Percentiles rank a stretch among this genome's conserved stretches.
phyloP scores from a whole-genome alignment of 2,888 invertebrate species.

The Nudaria mundana region DNA sequence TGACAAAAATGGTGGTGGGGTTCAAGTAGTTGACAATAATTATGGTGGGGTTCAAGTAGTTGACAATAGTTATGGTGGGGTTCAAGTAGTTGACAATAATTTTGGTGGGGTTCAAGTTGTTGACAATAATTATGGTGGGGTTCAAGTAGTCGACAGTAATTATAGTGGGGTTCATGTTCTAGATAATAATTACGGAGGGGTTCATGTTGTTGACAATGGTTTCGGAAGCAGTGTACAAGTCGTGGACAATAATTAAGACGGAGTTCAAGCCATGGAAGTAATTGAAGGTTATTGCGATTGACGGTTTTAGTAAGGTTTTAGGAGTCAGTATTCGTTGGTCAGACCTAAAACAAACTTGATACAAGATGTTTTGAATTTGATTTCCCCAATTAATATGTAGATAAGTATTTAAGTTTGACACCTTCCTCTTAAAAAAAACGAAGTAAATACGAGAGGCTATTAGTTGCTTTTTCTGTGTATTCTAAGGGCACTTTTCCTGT shows the following conservation, averaged over 20 bases:
- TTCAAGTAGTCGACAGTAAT: neutral
- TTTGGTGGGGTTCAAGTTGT: slow-evolving; percentile 11
- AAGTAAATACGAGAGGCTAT: too few species aligned
- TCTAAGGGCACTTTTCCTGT: too few species aligned
- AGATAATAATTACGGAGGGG: neutral
- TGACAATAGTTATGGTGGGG: slow-evolving; percentile 6
- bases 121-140: slow-evolving; percentile 13
- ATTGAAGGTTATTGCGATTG: too few species aligned
- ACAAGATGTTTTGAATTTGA: too few species aligned
- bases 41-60: neutral
- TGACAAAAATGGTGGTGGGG: neutral
- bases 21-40: neutral
- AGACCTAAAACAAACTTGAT: too few species aligned
- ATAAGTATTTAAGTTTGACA: too few species aligned
- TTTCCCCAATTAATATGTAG: too few species aligned
- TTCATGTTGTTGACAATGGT: neutral
- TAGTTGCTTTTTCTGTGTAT: too few species aligned
- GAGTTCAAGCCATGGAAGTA: neutral
- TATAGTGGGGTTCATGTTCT: neutral
- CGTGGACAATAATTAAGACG: neutral
- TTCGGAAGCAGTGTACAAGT: neutral
- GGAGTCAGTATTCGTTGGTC: too few species aligned
- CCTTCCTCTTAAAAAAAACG: too few species aligned
- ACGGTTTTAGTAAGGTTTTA: too few species aligned
- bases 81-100: slow-evolving; percentile 6